These are phyloP conservation scores for Plebejus anna DNA, from an alignment of 2,888 invertebrate genomes.

Conservation along the genomic window DNA sequence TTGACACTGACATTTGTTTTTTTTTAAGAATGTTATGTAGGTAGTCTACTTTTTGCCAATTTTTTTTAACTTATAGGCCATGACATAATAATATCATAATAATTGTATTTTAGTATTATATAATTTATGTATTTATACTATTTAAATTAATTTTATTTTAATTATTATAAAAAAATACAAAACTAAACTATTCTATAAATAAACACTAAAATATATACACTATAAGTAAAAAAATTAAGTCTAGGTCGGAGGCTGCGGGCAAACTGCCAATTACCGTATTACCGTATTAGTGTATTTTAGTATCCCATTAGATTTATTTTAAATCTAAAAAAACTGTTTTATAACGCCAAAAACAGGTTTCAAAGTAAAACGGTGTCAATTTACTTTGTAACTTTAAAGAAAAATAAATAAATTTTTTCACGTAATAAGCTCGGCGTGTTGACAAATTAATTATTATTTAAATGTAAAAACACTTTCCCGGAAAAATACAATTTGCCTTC, in stretches of 20 bases:
- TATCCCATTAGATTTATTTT: not conserved
- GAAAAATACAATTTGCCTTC: not conserved
- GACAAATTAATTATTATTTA: conserved; percentile 22
- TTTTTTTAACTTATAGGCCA: too few relatives aligned
- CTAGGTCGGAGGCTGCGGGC: too few relatives aligned
- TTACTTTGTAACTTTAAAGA: not conserved
- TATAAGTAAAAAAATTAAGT: too few relatives aligned
- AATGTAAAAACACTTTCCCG: conserved; percentile 6
- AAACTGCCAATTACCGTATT: too few relatives aligned
- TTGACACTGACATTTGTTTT: not conserved
- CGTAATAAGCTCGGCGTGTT: conserved; percentile 5
- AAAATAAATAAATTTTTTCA: not conserved
- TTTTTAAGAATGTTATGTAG: too few relatives aligned
- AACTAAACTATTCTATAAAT: too few relatives aligned
- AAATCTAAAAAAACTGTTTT: not conserved
- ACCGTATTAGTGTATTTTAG: not conserved
- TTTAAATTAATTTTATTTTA: too few relatives aligned
- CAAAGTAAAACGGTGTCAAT: not conserved
- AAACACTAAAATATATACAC: too few relatives aligned
- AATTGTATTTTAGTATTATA: not conserved
- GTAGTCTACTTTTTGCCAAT: too few relatives aligned
- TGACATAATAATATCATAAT: too few relatives aligned
- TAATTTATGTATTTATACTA: too few relatives aligned
- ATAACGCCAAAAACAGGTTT: not conserved
- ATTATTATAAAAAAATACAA: too few relatives aligned